phyloP scores from a whole-genome alignment of 2,797 vertebrate species.

The Mergus octosetaceus region DNA sequence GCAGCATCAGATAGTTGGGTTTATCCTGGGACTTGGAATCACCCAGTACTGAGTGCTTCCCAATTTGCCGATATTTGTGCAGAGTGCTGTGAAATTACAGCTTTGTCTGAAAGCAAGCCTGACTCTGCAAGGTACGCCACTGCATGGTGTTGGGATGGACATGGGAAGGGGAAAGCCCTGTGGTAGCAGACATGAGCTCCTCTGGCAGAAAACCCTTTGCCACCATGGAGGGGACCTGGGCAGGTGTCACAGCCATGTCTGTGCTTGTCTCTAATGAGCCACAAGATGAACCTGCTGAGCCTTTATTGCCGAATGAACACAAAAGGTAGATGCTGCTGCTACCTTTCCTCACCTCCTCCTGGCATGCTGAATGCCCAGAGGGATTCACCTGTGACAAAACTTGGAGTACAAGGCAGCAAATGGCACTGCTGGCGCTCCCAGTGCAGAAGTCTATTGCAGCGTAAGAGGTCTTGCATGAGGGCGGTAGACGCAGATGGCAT shows the following conservation, averaged over 20 bases:
- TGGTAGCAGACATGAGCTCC: background rate
- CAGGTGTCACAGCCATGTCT: background rate
- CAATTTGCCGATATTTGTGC: too few relatives aligned
- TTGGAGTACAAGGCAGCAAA: background rate
- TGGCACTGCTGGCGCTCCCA: background rate
- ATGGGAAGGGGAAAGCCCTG: background rate
- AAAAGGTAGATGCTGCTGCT: background rate
- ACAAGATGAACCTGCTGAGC: background rate
- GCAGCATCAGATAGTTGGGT: background rate
- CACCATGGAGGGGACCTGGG: background rate
- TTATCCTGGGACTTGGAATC: background rate
- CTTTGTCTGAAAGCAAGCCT: background rate
- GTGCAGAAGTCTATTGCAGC: background rate
- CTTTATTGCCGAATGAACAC: background rate
- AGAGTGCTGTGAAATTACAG: background rate
- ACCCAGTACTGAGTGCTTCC: accelerated
- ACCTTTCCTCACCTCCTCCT: background rate
- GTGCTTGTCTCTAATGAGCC: background rate
- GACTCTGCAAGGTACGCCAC: background rate
- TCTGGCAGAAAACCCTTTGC: background rate
- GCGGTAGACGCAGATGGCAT: background rate
- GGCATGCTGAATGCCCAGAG: accelerated
- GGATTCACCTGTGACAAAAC: accelerated
- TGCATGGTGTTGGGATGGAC: accelerated
- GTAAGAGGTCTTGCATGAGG: accelerated